A percentile compares a stretch with the other conserved stretches of the same genome.
phyloP scores from a whole-genome alignment of 1,140 invertebrate species.

The Tetramorium parvispinum region DNA sequence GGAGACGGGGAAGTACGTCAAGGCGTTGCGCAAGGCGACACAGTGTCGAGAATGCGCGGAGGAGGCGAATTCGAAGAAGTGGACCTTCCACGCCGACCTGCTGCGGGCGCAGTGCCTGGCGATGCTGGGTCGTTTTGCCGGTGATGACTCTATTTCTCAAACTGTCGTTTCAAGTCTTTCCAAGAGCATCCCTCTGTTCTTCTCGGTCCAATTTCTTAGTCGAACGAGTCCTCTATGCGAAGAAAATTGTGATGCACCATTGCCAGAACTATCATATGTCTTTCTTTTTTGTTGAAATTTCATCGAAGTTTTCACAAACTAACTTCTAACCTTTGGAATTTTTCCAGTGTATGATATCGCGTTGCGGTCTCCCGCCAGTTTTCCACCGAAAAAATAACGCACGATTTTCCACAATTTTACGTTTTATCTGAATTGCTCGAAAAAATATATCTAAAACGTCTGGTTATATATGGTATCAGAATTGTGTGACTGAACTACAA shows the following conservation, averaged over 20 bases:
- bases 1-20: constrained; percentile 66
- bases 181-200: background rate
- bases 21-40: constrained; percentile 65
- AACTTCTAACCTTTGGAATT: background rate
- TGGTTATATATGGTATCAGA: constrained; percentile 1
- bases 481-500: background rate
- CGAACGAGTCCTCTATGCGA: background rate
- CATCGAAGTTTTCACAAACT: background rate
- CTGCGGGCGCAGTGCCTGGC: constrained; percentile 71
- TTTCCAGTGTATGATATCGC: background rate
- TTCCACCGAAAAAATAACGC: background rate
- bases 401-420: background rate
- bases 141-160: constrained; percentile 53
- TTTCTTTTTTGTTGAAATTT: background rate
- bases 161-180: background rate
- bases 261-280: background rate
- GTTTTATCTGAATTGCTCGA: background rate
- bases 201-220: background rate
- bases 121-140: constrained; percentile 60
- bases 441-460: constrained; percentile 1
- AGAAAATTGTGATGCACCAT: background rate
- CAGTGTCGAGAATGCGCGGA: constrained; percentile 67
- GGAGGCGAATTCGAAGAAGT: constrained; percentile 72
- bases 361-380: background rate
- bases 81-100: constrained; percentile 75